Evolutionary conservation across 64 coral and sea anemone species (phyloP).

Genomic region (Dendrophyllia cribrosa): DNA sequence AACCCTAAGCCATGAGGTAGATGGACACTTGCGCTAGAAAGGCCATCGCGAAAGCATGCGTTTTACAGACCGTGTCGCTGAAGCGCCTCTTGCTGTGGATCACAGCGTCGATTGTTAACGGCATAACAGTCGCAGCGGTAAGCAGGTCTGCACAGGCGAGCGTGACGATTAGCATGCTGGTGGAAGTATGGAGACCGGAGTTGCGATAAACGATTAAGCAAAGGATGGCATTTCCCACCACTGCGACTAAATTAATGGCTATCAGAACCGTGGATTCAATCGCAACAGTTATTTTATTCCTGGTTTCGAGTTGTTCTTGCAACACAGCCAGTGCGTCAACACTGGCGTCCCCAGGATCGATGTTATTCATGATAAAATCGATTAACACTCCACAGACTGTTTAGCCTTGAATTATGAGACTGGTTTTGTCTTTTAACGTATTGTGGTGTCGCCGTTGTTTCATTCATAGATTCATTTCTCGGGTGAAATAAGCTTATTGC

Average conservation of each 20-base stretch:
- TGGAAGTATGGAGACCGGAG: conserved; percentile 19
- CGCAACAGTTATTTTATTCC: not conserved
- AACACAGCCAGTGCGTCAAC: conserved; percentile 20
- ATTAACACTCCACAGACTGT: no score
- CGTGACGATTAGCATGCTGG: not conserved
- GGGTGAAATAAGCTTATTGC: no score
- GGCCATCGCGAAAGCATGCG: conserved; percentile 25
- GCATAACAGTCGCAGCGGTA: conserved; percentile 13
- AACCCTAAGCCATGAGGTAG: conserved; percentile 49
- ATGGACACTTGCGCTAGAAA: conserved; percentile 26
- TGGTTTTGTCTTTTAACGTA: no score
- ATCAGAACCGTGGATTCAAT: conserved; percentile 12
- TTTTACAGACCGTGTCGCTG: conserved; percentile 8
- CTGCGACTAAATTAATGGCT: conserved; percentile 4
- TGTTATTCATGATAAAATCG: conserved; percentile 26
- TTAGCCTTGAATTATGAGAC: no score
- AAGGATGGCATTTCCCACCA: conserved; percentile 39
- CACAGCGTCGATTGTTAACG: conserved; percentile 9
- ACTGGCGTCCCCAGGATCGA: conserved; percentile 35
- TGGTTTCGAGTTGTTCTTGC: conserved; percentile 14
- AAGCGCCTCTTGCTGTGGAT: conserved; percentile 27
- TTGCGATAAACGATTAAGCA: conserved; percentile 46
- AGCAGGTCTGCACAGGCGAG: conserved; percentile 36
- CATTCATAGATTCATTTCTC: no score
- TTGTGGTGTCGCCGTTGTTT: no score